phyloP scores from a whole-genome alignment of 2,797 vertebrate species.

The Gymnodraco acuticeps region DNA sequence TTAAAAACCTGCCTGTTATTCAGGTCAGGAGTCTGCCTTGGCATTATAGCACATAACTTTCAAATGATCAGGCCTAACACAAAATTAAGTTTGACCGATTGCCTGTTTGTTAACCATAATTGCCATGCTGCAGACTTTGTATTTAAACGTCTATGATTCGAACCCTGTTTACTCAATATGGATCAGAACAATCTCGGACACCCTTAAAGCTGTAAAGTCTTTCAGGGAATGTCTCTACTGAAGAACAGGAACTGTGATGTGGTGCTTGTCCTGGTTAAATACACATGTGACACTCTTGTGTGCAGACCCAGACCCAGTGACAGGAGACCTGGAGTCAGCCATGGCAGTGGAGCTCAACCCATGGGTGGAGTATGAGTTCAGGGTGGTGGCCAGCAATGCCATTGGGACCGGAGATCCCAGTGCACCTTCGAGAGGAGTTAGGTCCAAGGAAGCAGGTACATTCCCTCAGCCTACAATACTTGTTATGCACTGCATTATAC shows the following conservation, averaged over 20 bases:
- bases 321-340: slow-evolving; percentile 96
- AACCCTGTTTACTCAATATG: not conserved
- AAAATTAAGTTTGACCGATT: slow-evolving; percentile 12
- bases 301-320: slow-evolving; percentile 93
- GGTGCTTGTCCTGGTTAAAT: slow-evolving; percentile 15
- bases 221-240: not conserved
- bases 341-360: slow-evolving; percentile 96
- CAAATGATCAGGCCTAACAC: not conserved
- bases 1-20: slow-evolving; percentile 1
- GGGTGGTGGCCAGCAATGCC: slow-evolving; percentile 94
- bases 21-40: no score
- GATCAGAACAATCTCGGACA: not conserved
- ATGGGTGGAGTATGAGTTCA: slow-evolving; percentile 98
- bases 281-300: slow-evolving; percentile 21
- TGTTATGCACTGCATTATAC: not conserved
- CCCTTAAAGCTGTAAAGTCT: slow-evolving; percentile 1
- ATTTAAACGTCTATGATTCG: slow-evolving; percentile 11
- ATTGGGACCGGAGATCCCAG: slow-evolving; percentile 98
- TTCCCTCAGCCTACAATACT: not conserved
- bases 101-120: not conserved
- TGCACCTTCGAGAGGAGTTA: slow-evolving; percentile 89
- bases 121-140: not conserved
- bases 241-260: not conserved
- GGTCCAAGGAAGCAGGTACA: slow-evolving; percentile 96
- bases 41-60: no score